Evolutionary conservation across 2,113 vertebrate species (phyloP), one percentile per base, ranked within the genome.

Genomic region (Phocoena sinus): DNA sequence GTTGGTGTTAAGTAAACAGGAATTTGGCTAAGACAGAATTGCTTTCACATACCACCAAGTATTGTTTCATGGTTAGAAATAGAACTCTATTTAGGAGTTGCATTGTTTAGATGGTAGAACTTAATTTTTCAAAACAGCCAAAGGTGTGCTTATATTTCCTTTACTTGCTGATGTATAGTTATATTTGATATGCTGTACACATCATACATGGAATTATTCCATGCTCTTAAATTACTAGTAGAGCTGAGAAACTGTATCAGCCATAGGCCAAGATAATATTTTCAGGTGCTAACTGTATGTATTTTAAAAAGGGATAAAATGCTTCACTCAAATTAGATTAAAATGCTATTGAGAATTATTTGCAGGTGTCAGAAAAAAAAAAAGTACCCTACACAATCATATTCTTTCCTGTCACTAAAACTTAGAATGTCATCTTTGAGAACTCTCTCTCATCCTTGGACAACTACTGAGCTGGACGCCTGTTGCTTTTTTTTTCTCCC

Each of bases 341-440:
- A 96, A 97, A 90, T 77, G 25, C 20, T 73, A 36, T 81, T 92
- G 23, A 84, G 86, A 97, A 94, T 97, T 84, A 92, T 92, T 86
- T 94, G 63, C 91, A 93, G 81, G 53, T 96, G 53, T 91, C 94
- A 91, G 53, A 91, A 65, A 56, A 84, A 89, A 94, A 50, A 50
- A 56, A 93, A 97, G 83, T 47, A 31, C 38, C 47, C 36, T 71
- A 67, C 38, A 84, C 23, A 68, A 60, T 94, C 80, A 85, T 44
- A 70, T 62, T 95, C 25, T 71, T 90, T 94, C 38, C 82, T 83
- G 82, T 80, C 63, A 38, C 86, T 93, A 65, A 21, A 58, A 95
- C 44, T 86, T 81, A 65, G 58, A 60, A 77, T 95, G 94, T 97
- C 53, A 50, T 68, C 90, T 96, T 62, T 50, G 50, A 85, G 67